Conservation (phyloP, 2,888 invertebrate species). For the Metopia argyrocephala region DNA sequence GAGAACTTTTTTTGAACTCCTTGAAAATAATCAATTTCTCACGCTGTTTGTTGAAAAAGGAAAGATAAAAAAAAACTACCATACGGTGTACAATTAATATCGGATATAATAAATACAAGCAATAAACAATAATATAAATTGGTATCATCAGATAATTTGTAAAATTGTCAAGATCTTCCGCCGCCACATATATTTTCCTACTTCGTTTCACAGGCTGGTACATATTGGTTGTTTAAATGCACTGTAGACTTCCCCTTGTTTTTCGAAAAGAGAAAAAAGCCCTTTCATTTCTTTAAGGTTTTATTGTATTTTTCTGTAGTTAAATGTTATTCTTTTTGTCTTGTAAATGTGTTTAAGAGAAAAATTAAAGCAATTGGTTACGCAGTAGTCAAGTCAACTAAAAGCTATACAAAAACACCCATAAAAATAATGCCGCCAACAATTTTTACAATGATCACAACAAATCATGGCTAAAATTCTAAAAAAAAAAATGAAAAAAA, state of each 20-base stretch:
- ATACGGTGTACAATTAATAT: constrained; percentile 52
- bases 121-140: constrained; percentile 65
- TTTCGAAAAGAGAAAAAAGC: not conserved
- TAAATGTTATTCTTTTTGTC: constrained; percentile 13
- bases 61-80: not conserved
- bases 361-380: constrained; percentile 62
- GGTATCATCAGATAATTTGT: constrained; percentile 65
- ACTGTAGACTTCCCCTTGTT: constrained; percentile 13
- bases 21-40: not conserved
- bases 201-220: constrained; percentile 11
- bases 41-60: not conserved
- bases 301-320: not conserved
- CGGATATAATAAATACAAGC: constrained; percentile 50
- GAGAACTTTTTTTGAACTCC: not conserved
- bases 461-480: constrained; percentile 61
- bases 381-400: constrained; percentile 36
- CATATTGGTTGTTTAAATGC: not conserved
- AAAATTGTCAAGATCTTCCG: constrained; percentile 65
- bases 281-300: not conserved
- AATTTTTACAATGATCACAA: constrained; percentile 63
- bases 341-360: constrained; percentile 55
- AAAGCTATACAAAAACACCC: constrained; percentile 28
- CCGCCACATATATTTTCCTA: constrained; percentile 54
- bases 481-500: not conserved
- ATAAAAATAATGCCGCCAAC: constrained; percentile 57